phyloP scores from a whole-genome alignment of 1,140 invertebrate genomes.

The Lepidotrigona ventralis region DNA sequence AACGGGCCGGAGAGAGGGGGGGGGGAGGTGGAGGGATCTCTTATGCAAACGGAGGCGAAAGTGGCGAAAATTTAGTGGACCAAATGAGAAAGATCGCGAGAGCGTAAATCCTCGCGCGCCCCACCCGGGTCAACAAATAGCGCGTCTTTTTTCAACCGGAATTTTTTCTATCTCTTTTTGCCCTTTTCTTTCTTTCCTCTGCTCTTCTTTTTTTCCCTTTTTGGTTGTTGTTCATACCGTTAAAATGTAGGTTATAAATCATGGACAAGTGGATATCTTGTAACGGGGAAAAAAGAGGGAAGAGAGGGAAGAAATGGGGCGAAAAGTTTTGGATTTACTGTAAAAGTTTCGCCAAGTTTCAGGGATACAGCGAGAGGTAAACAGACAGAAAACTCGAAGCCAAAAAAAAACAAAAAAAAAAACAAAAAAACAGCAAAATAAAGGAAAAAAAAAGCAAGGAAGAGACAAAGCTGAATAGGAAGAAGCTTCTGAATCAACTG shows the following conservation, averaged over 20 bases:
- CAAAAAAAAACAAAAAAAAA: too few species aligned
- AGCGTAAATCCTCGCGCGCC: not conserved
- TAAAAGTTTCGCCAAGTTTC: constrained; percentile 17
- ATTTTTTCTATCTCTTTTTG: not conserved
- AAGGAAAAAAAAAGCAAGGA: not conserved
- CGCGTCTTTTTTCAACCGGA: not conserved
- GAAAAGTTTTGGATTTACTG: constrained; percentile 10
- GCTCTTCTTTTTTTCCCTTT: not conserved
- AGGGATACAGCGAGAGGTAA: constrained; percentile 10
- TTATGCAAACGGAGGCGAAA: constrained; percentile 7
- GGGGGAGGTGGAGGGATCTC: not conserved
- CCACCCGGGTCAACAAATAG: not conserved
- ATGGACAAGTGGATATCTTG: constrained; percentile 38
- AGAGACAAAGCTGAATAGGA: not conserved
- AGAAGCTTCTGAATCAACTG: not conserved
- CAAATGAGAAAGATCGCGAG: constrained; percentile 22
- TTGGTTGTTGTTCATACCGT: not conserved
- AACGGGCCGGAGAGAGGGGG: not conserved
- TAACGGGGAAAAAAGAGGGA: not conserved
- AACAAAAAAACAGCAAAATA: not conserved
- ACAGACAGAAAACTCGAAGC: not conserved
- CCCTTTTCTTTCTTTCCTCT: not conserved
- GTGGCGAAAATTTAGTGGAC: constrained; percentile 23
- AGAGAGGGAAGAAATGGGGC: not conserved
- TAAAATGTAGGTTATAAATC: constrained; percentile 20